These are phyloP conservation scores for Alcedo quadribrachys DNA, from an alignment of 2,797 vertebrate species.

Conservation along the genomic window DNA sequence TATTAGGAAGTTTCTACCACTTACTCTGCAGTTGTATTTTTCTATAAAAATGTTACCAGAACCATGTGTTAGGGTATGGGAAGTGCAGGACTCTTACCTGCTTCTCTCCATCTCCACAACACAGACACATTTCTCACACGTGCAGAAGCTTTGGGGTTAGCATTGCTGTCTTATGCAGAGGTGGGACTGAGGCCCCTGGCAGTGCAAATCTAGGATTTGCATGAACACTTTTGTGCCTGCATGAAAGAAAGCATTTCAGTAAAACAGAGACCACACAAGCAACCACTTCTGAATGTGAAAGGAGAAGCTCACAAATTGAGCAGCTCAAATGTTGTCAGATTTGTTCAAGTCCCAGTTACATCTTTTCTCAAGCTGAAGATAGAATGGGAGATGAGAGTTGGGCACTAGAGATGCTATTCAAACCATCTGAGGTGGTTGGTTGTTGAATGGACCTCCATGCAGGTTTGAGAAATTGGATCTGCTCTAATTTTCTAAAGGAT, in stretches of 20 bases:
- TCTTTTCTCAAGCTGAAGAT: neutral
- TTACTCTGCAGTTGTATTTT: neutral
- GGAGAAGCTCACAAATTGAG: neutral
- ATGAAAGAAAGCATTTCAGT: neutral
- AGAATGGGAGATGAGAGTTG: neutral
- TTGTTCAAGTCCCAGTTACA: neutral
- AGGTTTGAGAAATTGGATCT: neutral
- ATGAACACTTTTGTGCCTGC: neutral
- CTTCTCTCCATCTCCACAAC: neutral
- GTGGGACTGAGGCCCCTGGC: neutral
- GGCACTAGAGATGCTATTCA: neutral
- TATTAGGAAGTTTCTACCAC: neutral
- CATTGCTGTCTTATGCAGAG: neutral
- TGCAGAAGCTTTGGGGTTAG: neutral
- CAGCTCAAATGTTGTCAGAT: neutral
- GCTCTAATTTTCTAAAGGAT: neutral
- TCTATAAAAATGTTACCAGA: neutral
- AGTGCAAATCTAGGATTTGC: neutral
- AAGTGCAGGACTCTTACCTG: neutral
- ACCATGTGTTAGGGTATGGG: neutral
- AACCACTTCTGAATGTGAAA: neutral
- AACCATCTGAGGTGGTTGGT: neutral
- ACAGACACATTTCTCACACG: neutral
- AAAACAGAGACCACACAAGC: neutral
- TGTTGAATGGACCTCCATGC: neutral